Base-by-base conservation (phyloP, 2,888 invertebrate species). In the Drosophila macrothrix region DNA sequence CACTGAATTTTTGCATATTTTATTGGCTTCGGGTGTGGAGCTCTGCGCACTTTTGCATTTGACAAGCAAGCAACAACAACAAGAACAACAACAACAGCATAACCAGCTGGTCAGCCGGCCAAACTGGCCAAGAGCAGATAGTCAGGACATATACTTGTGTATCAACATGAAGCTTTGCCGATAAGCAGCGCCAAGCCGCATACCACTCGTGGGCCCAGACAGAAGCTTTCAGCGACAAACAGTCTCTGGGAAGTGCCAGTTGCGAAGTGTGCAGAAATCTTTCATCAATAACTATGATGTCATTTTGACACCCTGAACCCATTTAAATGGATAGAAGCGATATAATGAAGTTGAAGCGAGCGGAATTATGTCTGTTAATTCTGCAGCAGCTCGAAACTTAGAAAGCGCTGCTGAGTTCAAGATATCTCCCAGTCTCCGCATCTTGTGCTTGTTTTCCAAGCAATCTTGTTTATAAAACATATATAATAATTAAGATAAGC, bases 91-190 rank as follows among this genome's bases (percentile, higher is more conserved):
- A 9, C 4, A 28, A 19, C 50, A 28, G 5, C n/a, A 29, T 29
- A 16, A 39, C 22, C 41, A 41, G 28, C 16, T 41, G 33, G 33
- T 35, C 33, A 53, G n/a, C 25, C 10, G 10, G 22, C 10, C 35
- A 35, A 54, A 25, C 35, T 35, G 43, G n/a, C 55, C n/a, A 46
- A 28, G 22, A 22, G 14, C 22, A 41, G 58, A 39, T 62, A 59
- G 52, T 25, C 60, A 72, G 62, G 56, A 67, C 63, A 78, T 50
- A 79, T 50, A 62, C 60, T 16, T 46, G 43, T 70, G 76, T 67
- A 28, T 41, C 14, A 55, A 39, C 70, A 56, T 41, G 43, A 39
- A 52, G 50, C 39, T 50, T 28, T 12, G 9, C 71, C 37, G 78
- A 78, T 80, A 75, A 74, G 33, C 59, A 46, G 52, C 7, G 46